Percentiles rank a stretch among this genome's conserved stretches.
Evolutionary conservation across 1,140 invertebrate species (phyloP).

Genomic region (Zeugodacus cucurbitae): DNA sequence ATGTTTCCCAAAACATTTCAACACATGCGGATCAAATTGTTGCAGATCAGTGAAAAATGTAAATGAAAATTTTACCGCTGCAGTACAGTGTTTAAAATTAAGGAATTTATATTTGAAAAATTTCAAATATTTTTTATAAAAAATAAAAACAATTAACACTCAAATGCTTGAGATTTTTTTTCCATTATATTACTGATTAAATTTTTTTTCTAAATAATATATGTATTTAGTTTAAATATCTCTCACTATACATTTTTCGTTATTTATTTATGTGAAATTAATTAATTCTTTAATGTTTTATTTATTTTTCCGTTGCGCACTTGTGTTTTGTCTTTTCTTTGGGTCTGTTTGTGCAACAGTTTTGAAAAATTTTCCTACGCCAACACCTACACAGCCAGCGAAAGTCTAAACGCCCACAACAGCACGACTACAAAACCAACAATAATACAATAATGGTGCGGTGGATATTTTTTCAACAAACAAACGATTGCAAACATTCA

Average conservation of each 20-base stretch:
- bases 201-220: neutral
- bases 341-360: neutral
- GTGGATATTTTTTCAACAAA: neutral
- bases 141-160: too few relatives aligned
- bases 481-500: neutral
- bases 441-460: neutral
- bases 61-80: too few relatives aligned
- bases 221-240: neutral
- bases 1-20: neutral
- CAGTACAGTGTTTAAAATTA: too few relatives aligned
- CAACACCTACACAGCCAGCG: slow-evolving; percentile 13
- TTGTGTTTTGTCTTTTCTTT: neutral
- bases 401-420: slow-evolving; percentile 33
- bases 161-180: neutral
- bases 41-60: neutral
- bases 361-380: slow-evolving; percentile 14
- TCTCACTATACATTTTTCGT: neutral
- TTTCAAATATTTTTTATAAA: too few relatives aligned
- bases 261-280: neutral
- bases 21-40: neutral
- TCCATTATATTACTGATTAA: neutral
- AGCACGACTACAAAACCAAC: neutral
- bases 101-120: too few relatives aligned
- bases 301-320: neutral
- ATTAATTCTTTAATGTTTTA: neutral